These are phyloP conservation scores for Caenorhabditis sinica DNA, from an alignment of 2,888 invertebrate genomes.

Conservation along the genomic window DNA sequence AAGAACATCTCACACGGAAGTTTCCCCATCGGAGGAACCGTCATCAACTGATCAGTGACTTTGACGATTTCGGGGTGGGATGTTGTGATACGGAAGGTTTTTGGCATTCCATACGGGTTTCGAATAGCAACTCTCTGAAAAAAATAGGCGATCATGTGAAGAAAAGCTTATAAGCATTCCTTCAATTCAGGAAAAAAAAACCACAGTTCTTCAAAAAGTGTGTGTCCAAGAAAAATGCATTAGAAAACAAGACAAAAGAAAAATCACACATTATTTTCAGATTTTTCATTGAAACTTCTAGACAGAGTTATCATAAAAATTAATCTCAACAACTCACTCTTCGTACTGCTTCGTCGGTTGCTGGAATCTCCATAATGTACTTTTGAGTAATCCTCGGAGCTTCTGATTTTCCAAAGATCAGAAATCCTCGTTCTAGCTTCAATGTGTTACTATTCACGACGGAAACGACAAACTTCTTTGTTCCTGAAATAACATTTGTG, in stretches of 20 bases:
- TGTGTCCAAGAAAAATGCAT: too few species aligned
- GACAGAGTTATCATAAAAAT: not conserved
- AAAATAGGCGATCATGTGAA: not conserved
- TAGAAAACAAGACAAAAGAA: too few species aligned
- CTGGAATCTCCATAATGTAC: slow-evolving; percentile 50
- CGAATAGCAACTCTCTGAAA: slow-evolving; percentile 66
- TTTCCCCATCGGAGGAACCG: slow-evolving; percentile 52
- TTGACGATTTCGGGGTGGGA: slow-evolving; percentile 63
- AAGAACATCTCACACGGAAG: slow-evolving; percentile 58
- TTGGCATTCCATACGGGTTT: slow-evolving; percentile 66
- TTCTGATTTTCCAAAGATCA: slow-evolving; percentile 40
- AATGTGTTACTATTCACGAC: slow-evolving; percentile 55
- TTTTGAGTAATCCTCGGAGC: slow-evolving; percentile 57
- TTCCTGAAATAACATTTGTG: slow-evolving; percentile 43
- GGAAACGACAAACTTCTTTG: slow-evolving; percentile 42
- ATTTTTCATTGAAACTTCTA: not conserved
- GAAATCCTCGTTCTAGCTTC: slow-evolving; percentile 35
- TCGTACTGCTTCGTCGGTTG: slow-evolving; percentile 27
- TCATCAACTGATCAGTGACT: slow-evolving; percentile 40
- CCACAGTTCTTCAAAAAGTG: too few species aligned
- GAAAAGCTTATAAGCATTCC: not conserved
- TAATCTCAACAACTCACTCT: slow-evolving; percentile 20
- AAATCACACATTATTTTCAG: not conserved
- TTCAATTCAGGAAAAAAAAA: too few species aligned
- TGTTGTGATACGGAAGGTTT: slow-evolving; percentile 62